Evolutionary conservation across 1,140 invertebrate genomes (phyloP).

Genomic region (roundworm (Caenorhabditis elegans)): DNA sequence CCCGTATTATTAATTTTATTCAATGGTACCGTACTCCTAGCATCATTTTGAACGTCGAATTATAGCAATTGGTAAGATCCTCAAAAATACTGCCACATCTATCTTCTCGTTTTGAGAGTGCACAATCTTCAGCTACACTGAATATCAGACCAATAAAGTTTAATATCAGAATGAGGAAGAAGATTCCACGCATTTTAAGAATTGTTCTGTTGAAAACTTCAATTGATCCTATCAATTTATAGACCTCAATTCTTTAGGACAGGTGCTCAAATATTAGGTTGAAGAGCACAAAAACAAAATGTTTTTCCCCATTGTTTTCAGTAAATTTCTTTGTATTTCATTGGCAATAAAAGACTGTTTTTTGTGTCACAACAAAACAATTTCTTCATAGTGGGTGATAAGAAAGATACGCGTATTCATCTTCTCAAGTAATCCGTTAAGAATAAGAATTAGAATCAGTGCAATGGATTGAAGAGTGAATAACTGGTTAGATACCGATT

Average conservation of each 20-base stretch:
- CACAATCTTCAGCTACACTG: neutral
- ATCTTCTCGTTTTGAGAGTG: neutral
- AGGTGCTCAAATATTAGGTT: neutral
- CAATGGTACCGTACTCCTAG: neutral
- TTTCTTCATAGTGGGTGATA: neutral
- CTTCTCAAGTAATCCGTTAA: neutral
- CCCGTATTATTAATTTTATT: too few species aligned
- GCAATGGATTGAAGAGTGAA: neutral
- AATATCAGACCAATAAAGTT: neutral
- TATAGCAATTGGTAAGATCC: neutral
- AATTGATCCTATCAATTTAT: neutral
- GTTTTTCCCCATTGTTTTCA: neutral
- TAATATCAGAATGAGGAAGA: neutral
- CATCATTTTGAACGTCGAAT: neutral
- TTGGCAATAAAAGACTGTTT: too few species aligned
- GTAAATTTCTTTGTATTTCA: too few species aligned
- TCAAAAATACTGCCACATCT: constrained; percentile 23
- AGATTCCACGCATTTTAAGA: too few species aligned
- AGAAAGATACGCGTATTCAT: neutral
- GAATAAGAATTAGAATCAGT: neutral
- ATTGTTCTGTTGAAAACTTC: neutral
- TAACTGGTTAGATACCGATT: neutral
- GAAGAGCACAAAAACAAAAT: neutral
- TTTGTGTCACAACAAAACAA: neutral
- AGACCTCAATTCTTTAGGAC: neutral